These are phyloP conservation scores for Drosophila ficusphila DNA, from an alignment of 1,140 invertebrate genomes.

Conservation along the genomic window DNA sequence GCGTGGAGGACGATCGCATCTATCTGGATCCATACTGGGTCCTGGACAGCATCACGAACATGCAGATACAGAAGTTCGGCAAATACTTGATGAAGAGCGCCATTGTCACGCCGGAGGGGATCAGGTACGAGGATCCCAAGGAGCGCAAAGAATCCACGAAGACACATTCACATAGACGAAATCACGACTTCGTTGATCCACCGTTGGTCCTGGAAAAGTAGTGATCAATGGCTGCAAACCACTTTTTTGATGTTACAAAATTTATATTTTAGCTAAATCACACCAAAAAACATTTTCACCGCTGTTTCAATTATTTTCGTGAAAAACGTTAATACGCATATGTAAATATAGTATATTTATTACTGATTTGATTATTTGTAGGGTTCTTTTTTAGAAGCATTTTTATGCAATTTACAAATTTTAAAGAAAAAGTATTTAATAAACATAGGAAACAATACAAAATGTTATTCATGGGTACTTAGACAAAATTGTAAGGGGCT, in stretches of 20 bases:
- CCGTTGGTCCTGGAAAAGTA: conserved; percentile 58
- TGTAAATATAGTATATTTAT: conserved; percentile 20
- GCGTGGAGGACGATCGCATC: conserved; percentile 58
- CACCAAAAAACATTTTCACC: neutral
- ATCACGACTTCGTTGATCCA: conserved; percentile 44
- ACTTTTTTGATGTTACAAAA: neutral
- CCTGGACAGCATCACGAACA: conserved; percentile 83
- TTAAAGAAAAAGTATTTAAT: too few species aligned
- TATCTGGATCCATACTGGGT: conserved; percentile 85
- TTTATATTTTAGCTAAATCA: neutral
- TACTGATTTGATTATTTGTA: neutral
- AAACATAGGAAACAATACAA: too few species aligned
- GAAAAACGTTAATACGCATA: neutral
- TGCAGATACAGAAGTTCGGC: conserved; percentile 67
- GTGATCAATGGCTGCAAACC: neutral
- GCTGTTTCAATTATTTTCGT: neutral
- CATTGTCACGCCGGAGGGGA: conserved; percentile 57
- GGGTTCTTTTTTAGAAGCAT: neutral
- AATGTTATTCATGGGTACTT: too few species aligned
- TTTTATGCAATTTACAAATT: too few species aligned
- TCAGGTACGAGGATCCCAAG: conserved; percentile 44
- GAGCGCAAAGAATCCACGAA: conserved; percentile 1
- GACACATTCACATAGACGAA: neutral
- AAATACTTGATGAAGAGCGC: conserved; percentile 74
- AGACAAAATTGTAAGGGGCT: too few species aligned